A percentile compares a stretch with the other conserved stretches of the same genome.
Conservation (phyloP, 2,888 invertebrate species). For the Diadromus collaris region DNA sequence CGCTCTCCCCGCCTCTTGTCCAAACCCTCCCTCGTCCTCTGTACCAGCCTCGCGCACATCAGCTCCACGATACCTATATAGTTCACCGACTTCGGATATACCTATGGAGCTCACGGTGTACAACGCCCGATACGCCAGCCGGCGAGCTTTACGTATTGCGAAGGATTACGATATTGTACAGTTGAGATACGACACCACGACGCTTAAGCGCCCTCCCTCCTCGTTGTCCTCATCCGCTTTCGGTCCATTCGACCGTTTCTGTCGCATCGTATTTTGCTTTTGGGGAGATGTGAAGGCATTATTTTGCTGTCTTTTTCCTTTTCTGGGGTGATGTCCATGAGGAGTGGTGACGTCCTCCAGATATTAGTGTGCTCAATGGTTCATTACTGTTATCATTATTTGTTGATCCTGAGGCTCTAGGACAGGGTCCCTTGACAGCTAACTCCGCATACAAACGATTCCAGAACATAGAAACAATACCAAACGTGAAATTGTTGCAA, state of each 20-base stretch:
- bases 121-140: conserved; percentile 59
- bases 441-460: too few relatives aligned
- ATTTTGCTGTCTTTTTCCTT: background rate
- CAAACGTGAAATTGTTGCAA: too few relatives aligned
- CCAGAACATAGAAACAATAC: too few relatives aligned
- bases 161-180: conserved; percentile 72
- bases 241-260: conserved; percentile 22
- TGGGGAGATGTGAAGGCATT: background rate
- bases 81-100: conserved; percentile 7
- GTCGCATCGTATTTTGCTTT: background rate
- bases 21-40: conserved; percentile 15
- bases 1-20: background rate
- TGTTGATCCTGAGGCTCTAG: too few relatives aligned
- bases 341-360: background rate
- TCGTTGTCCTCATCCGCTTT: conserved; percentile 37
- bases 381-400: too few relatives aligned
- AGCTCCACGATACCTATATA: conserved; percentile 23
- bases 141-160: conserved; percentile 67
- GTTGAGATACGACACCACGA: conserved; percentile 66
- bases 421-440: too few relatives aligned
- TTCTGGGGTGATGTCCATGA: background rate
- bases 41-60: conserved; percentile 19
- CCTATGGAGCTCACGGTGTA: conserved; percentile 12
- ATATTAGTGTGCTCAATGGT: background rate
- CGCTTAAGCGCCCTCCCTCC: conserved; percentile 58